Conservation (phyloP, 2,888 invertebrate species). For the Caenorhabditis wallacei region DNA sequence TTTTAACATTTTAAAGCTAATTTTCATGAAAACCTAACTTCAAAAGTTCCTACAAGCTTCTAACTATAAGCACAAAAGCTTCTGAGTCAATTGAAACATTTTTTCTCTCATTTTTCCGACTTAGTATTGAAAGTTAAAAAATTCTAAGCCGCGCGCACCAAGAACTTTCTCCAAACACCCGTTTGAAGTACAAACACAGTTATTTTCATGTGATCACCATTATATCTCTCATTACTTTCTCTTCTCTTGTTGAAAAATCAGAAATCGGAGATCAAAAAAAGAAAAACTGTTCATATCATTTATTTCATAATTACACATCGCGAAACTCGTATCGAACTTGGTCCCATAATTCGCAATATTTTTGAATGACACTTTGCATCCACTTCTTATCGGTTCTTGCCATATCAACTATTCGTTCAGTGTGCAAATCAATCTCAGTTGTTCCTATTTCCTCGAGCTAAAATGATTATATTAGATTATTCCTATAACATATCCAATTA, state of each 20-base stretch:
- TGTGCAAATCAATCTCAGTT: conserved; percentile 49
- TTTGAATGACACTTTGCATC: conserved; percentile 39
- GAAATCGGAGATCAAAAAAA: conserved; percentile 20
- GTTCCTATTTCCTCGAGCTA: conserved; percentile 70
- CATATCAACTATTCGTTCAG: conserved; percentile 64
- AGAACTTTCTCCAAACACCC: too few species aligned
- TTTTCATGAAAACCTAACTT: too few species aligned
- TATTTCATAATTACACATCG: conserved; percentile 5
- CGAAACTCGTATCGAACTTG: conserved; percentile 38
- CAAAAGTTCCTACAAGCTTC: too few species aligned
- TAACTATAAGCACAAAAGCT: too few species aligned
- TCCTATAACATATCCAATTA: conserved; percentile 18
- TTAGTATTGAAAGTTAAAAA: too few species aligned
- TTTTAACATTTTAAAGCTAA: too few species aligned
- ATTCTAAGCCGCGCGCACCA: too few species aligned
- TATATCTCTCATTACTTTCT: neutral
- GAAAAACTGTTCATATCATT: conserved; percentile 1
- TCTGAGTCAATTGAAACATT: too few species aligned
- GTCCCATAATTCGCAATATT: conserved; percentile 47
- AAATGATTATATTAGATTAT: neutral
- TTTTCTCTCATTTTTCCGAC: too few species aligned
- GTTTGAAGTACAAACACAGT: neutral
- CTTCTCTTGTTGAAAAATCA: conserved; percentile 9
- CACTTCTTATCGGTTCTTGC: conserved; percentile 63
- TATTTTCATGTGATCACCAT: conserved; percentile 14